Percentiles rank a stretch among this genome's conserved stretches.
These are phyloP conservation scores for Sapajus apella DNA, from an alignment of 2,113 vertebrate species.

Conservation along the genomic window DNA sequence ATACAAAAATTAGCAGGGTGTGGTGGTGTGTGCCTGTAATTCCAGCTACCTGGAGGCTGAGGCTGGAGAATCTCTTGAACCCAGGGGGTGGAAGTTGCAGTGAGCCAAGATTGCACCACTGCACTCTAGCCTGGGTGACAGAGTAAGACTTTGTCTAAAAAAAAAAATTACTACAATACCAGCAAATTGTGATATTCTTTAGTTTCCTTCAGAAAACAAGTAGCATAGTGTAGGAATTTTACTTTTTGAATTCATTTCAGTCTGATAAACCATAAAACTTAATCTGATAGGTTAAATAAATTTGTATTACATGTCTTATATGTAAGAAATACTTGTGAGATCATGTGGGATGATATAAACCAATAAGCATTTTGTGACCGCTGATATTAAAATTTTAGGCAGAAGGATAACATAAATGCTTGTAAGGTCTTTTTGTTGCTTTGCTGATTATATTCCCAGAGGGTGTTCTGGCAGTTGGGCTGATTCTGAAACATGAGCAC, in stretches of 20 bases:
- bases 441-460: not conserved
- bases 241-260: slow-evolving; percentile 10
- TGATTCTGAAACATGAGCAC: not conserved
- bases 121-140: no score
- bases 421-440: not conserved
- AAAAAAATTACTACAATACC: not conserved
- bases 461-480: not conserved
- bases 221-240: not conserved
- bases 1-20: no score
- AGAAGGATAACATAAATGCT: not conserved
- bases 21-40: no score
- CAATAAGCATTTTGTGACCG: not conserved
- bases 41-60: no score
- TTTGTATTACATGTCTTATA: not conserved
- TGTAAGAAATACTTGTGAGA: not conserved
- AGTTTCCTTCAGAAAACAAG: slow-evolving; percentile 11
- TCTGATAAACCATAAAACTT: not conserved
- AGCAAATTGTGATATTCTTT: not conserved
- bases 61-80: no score
- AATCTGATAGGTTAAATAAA: not conserved
- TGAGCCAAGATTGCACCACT: no score
- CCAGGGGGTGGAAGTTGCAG: no score
- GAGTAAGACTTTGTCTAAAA: no score
- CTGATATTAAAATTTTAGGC: not conserved
- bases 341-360: not conserved